Base-by-base conservation (phyloP, 1,140 invertebrate genomes). In the Cydia pomonella region DNA sequence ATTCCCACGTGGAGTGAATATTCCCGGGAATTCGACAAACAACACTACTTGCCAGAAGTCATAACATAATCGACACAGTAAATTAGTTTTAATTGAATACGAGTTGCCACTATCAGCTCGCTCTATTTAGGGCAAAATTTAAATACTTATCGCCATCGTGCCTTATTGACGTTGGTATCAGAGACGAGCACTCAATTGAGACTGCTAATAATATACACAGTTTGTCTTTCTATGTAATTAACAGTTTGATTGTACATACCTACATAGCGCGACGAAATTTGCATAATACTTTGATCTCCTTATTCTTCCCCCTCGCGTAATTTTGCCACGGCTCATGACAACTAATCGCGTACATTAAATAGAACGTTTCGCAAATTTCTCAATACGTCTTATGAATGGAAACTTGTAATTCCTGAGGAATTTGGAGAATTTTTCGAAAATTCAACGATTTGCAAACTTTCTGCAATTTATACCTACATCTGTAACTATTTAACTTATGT, bases 51-150 rank as follows among this genome's bases (percentile, higher is more conserved):
- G 16, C 9, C 27, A 69, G 64, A 69, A 69, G 64, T 69, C 29
- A 69, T 33, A 69, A 69, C 64, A 21, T 59, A 18, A 69, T 69
- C 64, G 29, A 18, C 64, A 72, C 41, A 25, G 41, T 50, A 50
- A 72, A 50, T 72, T 72, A 38, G 41, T 72, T 47, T 25, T 44
- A 72, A 72, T 72, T 72, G 38, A 47, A 21, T 47, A 72, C 69
- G 18, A 33, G 71, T 47, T 47, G n/a, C n/a, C 25, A 72, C 38
- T 50, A 72, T 72, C 71, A 23, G 41, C 9, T 44, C 38, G 21
- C 7, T 47, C 10, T 72, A 47, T 44, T 72, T 25, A 33, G 80
- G 63, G 77, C 78, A 76, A 80, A 80, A 82, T 82, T 82, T 80
- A 77, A 80, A 82, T 82, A 82, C 59, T 77, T 82, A 79, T 72